A percentile compares a stretch with the other conserved stretches of the same genome.
Conservation (phyloP, 2,113 vertebrate genomes). For the Excalfactoria chinensis region DNA sequence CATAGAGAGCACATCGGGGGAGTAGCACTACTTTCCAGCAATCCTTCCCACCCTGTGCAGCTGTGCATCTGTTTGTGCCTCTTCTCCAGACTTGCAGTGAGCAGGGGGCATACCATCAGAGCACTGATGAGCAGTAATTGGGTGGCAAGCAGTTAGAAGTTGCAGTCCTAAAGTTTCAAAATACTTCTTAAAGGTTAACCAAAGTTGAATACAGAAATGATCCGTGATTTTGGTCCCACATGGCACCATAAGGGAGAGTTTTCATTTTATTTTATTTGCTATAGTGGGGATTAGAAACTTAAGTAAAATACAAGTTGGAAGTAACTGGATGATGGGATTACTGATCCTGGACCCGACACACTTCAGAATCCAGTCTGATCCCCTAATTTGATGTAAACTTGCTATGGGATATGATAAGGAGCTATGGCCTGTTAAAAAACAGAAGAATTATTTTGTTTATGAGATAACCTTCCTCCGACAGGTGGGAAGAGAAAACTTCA, state of each 20-base stretch:
- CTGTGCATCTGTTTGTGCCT: not conserved
- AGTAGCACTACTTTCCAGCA: not conserved
- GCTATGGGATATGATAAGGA: not conserved
- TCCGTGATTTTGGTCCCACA: not conserved
- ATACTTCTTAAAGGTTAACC: not conserved
- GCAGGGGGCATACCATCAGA: not conserved
- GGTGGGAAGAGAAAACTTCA: not conserved
- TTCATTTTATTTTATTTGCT: not conserved
- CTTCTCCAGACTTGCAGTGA: not conserved
- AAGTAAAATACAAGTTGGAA: not conserved
- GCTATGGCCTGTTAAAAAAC: not conserved
- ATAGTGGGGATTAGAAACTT: not conserved
- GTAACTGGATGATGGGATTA: not conserved
- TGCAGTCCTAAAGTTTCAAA: not conserved
- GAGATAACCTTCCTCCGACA: not conserved
- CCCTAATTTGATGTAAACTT: not conserved
- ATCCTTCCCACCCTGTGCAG: not conserved
- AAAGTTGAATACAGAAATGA: not conserved
- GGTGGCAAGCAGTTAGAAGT: not conserved
- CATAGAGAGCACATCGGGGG: not conserved
- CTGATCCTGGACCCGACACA: not conserved
- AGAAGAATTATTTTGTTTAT: not conserved
- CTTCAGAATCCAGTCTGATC: not conserved
- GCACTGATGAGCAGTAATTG: not conserved
- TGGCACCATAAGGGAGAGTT: accelerated